Evolutionary conservation across 2,797 vertebrate species (phyloP).

Genomic region (Hippocampus kuda): DNA sequence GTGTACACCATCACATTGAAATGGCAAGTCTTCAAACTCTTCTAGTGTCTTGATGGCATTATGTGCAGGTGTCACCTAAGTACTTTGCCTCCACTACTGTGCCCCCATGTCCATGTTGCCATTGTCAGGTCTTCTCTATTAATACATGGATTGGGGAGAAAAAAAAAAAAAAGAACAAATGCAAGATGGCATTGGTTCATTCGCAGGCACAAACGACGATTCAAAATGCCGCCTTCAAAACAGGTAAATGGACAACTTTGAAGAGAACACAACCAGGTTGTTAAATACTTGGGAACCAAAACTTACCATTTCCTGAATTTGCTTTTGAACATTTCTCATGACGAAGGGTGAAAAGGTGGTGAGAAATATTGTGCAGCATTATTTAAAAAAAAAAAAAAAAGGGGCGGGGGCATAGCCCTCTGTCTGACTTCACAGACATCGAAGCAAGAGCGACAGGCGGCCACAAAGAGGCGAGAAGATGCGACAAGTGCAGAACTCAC

Average conservation of each 20-base stretch:
- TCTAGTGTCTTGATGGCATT: no score
- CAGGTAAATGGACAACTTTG: no score
- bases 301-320: background rate
- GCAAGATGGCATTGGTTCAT: background rate
- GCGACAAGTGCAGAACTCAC: background rate
- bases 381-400: background rate
- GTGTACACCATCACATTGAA: background rate
- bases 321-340: background rate
- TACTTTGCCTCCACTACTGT: background rate
- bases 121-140: background rate
- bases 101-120: background rate
- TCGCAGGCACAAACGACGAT: background rate
- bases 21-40: background rate
- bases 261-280: background rate
- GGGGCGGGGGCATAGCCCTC: background rate
- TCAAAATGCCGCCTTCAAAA: background rate
- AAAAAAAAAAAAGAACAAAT: no score
- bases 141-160: background rate
- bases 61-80: background rate
- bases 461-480: background rate
- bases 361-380: background rate
- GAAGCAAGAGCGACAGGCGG: background rate
- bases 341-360: background rate
- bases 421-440: background rate
- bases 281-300: background rate